These are phyloP conservation scores for Acromyrmex echinatior DNA, from an alignment of 1,140 invertebrate genomes.

Conservation along the genomic window DNA sequence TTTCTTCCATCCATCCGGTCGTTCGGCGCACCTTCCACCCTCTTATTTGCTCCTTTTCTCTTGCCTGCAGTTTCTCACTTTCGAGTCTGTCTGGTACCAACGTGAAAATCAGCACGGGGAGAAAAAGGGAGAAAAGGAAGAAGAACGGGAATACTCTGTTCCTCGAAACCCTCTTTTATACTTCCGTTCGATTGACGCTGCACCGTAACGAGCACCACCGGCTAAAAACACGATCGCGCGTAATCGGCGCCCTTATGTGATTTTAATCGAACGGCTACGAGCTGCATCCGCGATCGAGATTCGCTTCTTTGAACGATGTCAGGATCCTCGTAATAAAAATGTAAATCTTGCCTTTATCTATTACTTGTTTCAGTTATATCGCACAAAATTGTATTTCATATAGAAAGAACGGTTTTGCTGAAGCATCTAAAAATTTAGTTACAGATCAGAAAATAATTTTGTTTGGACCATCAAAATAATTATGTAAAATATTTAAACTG, in stretches of 20 bases:
- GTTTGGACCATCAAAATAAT: too few relatives aligned
- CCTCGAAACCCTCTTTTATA: constrained; percentile 6
- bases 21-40: constrained; percentile 12
- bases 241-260: constrained; percentile 47
- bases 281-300: constrained; percentile 6
- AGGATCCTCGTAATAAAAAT: constrained; percentile 38
- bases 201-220: constrained; percentile 9
- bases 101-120: constrained; percentile 49
- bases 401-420: too few relatives aligned
- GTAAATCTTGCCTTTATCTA: constrained; percentile 6
- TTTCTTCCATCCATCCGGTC: constrained; percentile 26
- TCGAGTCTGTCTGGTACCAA: constrained; percentile 26
- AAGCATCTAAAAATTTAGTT: too few relatives aligned
- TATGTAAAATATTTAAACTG: too few relatives aligned
- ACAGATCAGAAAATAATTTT: too few relatives aligned
- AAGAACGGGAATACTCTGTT: constrained; percentile 3
- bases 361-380: neutral
- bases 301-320: neutral
- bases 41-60: constrained; percentile 35
- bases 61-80: neutral
- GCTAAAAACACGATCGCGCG: constrained; percentile 19
- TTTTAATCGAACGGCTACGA: constrained; percentile 38
- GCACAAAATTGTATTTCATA: neutral
- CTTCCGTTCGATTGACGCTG: constrained; percentile 15
- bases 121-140: neutral